Percentiles rank a stretch among this genome's conserved stretches.
These are phyloP conservation scores for Strix occidentalis DNA, from an alignment of 2,797 vertebrate genomes.

Conservation along the genomic window DNA sequence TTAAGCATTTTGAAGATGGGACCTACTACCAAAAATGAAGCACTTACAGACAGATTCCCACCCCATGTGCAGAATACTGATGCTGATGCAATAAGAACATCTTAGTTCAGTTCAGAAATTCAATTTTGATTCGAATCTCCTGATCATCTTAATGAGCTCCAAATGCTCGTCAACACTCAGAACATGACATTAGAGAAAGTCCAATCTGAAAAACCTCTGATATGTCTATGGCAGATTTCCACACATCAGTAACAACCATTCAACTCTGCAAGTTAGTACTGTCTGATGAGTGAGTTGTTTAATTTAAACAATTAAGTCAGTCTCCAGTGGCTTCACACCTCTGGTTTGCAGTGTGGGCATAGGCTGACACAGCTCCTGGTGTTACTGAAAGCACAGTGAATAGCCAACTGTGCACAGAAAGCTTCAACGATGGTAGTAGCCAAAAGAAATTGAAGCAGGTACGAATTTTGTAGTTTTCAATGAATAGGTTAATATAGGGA, in stretches of 20 bases:
- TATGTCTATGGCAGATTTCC: not conserved
- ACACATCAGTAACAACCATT: not conserved
- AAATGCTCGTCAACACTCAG: not conserved
- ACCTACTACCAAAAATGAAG: not conserved
- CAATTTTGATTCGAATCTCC: not conserved
- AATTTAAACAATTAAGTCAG: not conserved
- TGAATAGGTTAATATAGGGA: not conserved
- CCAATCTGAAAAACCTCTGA: not conserved
- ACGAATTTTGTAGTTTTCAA: not conserved
- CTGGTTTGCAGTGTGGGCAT: not conserved
- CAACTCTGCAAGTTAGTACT: not conserved
- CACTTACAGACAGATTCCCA: not conserved
- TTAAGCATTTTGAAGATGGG: not conserved
- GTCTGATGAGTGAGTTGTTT: not conserved
- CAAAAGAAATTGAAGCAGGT: not conserved
- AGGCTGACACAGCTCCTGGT: not conserved
- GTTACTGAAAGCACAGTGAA: not conserved
- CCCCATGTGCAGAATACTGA: not conserved
- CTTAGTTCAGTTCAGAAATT: not conserved
- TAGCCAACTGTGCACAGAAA: not conserved
- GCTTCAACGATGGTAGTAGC: not conserved
- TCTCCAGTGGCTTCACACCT: not conserved
- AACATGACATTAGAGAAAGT: not conserved
- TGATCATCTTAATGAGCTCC: not conserved
- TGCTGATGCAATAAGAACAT: not conserved